phyloP scores from a whole-genome alignment of 2,797 vertebrate species.

The Xiphophorus birchmanni region DNA sequence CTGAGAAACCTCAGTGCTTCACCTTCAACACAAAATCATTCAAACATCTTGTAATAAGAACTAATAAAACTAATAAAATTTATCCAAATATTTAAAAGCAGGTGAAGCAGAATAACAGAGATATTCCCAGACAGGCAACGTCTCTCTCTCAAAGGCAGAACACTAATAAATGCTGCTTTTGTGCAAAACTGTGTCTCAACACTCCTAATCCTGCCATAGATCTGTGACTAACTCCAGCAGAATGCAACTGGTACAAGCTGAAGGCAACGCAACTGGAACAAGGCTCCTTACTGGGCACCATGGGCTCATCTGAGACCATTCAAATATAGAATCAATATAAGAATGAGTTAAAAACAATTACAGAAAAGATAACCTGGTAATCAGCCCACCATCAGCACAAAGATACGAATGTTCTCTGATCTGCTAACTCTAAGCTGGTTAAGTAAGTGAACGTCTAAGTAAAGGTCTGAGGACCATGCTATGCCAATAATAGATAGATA shows the following conservation, averaged over 20 bases:
- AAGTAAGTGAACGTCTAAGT: neutral
- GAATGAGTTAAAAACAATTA: neutral
- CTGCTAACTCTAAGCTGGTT: neutral
- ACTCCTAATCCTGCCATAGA: neutral
- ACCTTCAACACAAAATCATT: neutral
- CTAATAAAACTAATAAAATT: neutral
- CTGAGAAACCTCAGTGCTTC: neutral
- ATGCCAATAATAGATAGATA: too few relatives aligned
- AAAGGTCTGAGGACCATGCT: conserved; percentile 10
- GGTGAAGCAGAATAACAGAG: neutral
- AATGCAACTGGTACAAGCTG: neutral
- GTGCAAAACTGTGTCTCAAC: neutral
- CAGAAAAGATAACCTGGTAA: neutral
- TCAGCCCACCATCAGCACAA: neutral
- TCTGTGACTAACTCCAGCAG: neutral
- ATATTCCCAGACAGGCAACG: neutral
- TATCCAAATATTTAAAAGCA: neutral
- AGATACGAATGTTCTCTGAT: neutral
- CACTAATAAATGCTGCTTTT: neutral
- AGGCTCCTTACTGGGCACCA: neutral
- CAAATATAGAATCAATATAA: neutral
- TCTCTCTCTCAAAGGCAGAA: neutral
- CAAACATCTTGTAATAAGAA: neutral
- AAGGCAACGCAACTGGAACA: neutral
- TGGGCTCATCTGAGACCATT: neutral